Evolutionary conservation across 2,888 invertebrate genomes (phyloP), one percentile per base, ranked within the genome.

Genomic region (Phania funesta): DNA sequence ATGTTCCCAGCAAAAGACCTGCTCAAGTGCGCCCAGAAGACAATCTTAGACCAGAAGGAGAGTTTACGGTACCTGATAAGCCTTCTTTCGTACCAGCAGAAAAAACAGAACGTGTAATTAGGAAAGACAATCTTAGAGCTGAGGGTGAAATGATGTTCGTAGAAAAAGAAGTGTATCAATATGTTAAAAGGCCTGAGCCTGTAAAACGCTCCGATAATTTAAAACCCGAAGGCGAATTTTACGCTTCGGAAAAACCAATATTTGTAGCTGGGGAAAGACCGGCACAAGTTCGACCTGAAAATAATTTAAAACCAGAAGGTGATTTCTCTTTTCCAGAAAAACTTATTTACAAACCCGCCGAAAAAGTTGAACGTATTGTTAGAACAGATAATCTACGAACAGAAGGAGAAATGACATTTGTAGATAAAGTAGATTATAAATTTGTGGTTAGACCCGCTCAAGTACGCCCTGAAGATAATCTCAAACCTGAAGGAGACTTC

Each of bases 191-290:
- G 58, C 92, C 92, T 0, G 88, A 89, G 16, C 91, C 90, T 4
- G 92, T 87, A 7, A 90, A 89, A 26, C 94, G 93, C 0, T 88
- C 92, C 77, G 93, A 93, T 80, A 94, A 94, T 86, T 86, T 94
- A 0, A 91, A 88, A 73, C 92, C 93, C 0, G 93, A 93, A 86
- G 93, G 93, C 0, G 92, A 92, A 0, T 93, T 92, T 82, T 90
- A 90, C 80, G 64, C 26, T 90, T 90, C 68, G 90, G 87, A 11
- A 91, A 87, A 87, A 11, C 74, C 70, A 0, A 90, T 91, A 52
- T 93, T 92, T 85, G 86, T 89, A 4, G 91, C 91, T 29, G 90
- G 87, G 62, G 92, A 92, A 71, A 87, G 91, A 7, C 92, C 92
- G 24, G 86, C 91, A 85, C 92, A 92, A 82, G 89, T 92, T 0